Percentiles rank a stretch among this genome's conserved stretches.
phyloP scores from a whole-genome alignment of 2,888 invertebrate species.

The Stegana nigrithorax region DNA sequence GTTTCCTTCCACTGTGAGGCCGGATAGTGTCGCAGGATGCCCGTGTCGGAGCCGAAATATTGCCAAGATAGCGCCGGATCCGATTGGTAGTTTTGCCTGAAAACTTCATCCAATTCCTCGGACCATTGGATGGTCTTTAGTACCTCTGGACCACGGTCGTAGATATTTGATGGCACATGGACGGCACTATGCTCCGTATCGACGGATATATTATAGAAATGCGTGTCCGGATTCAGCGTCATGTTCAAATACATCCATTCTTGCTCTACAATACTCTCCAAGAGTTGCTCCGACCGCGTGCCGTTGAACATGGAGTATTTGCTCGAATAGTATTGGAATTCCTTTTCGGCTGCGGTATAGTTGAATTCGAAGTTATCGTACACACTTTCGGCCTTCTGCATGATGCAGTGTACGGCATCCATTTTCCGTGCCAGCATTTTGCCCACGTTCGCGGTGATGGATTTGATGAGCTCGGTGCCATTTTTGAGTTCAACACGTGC shows the following conservation, averaged over 20 bases:
- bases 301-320: conserved; percentile 76
- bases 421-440: conserved; percentile 89
- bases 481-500: conserved; percentile 84
- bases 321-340: conserved; percentile 79
- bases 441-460: conserved; percentile 84
- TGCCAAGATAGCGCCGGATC: conserved; percentile 96
- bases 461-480: conserved; percentile 80
- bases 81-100: conserved; percentile 84
- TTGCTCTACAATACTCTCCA: conserved; percentile 58
- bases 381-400: conserved; percentile 78
- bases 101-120: conserved; percentile 83
- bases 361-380: conserved; percentile 75
- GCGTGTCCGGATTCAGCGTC: conserved; percentile 77
- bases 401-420: conserved; percentile 88
- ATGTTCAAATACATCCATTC: conserved; percentile 71
- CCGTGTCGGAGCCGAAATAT: conserved; percentile 95
- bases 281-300: conserved; percentile 49
- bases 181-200: conserved; percentile 86
- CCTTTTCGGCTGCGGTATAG: conserved; percentile 59
- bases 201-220: conserved; percentile 86
- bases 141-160: conserved; percentile 78
- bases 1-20: conserved; percentile 77
- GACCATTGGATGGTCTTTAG: conserved; percentile 91
- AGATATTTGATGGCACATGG: conserved; percentile 95
- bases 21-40: conserved; percentile 93